Conservation (phyloP, 2,113 vertebrate species). For the Rhegmatorhina hoffmannsi region DNA sequence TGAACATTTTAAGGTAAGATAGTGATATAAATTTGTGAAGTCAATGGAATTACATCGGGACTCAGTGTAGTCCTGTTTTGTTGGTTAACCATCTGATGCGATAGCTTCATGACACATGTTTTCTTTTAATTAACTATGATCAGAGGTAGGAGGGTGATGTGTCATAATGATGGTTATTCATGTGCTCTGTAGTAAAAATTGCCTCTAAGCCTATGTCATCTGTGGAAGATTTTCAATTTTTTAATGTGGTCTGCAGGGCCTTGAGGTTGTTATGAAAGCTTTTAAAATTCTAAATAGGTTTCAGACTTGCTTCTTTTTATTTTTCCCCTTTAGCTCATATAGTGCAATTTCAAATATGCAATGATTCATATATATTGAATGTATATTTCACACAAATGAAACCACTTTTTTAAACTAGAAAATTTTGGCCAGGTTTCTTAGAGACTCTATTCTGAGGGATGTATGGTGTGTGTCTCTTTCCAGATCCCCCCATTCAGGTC, state of each 20-base stretch:
- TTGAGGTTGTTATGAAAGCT: constrained; percentile 57
- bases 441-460: not conserved
- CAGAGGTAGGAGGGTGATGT: constrained; percentile 31
- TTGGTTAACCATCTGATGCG: constrained; percentile 15
- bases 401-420: constrained; percentile 3
- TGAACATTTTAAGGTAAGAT: not conserved
- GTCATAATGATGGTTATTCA: constrained; percentile 46
- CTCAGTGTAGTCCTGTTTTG: not conserved
- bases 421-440: constrained; percentile 4
- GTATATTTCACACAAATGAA: not conserved
- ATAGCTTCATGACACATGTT: constrained; percentile 12
- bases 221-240: constrained; percentile 56
- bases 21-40: not conserved
- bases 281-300: constrained; percentile 65
- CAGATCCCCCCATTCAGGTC: not conserved
- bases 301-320: constrained; percentile 51
- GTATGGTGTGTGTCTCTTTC: not conserved
- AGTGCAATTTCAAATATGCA: not conserved
- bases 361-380: not conserved
- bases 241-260: constrained; percentile 50
- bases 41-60: not conserved
- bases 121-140: constrained; percentile 58
- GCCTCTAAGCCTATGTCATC: constrained; percentile 32
- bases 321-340: constrained; percentile 42
- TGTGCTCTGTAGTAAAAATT: constrained; percentile 49